Base-by-base conservation (phyloP, 2,113 vertebrate species). In the Campylorhamphus procurvoides region DNA sequence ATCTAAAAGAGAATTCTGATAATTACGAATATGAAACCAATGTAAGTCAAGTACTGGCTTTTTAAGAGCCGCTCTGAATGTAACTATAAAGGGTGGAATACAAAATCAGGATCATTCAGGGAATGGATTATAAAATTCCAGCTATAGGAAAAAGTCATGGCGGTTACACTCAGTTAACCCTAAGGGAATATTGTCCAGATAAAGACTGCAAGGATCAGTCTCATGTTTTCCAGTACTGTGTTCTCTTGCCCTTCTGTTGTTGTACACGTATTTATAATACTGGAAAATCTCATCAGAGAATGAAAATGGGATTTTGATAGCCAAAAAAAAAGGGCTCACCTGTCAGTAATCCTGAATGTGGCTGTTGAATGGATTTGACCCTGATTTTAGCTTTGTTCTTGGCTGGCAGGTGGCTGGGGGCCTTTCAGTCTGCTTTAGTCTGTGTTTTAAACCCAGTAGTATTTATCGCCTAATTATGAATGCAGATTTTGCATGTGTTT, bases 401-500 rank as follows among this genome's bases (percentile, higher is more conserved):
- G 56, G 42, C 64, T 94, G 68, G 76, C 96, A 97, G 97, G 93
- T 97, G 90, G 82, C 88, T 60, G 78, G 86, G 96, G 52, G 74
- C 90, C 90, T 88, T 94, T 93, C 53, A 82, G 87, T 94, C 94
- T 97, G 69, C 84, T 92, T 83, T 58, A 49, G 87, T 52, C 39
- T 89, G 40, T 71, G 19, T 29, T 87, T 94, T 72, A 47, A 91
- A 93, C 95, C 83, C 87, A 73, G 84, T 91, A 87, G 83, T 92
- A 75, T 96, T 97, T 95, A 80, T 94, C 6, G 14, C 62, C 84
- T 84, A 86, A 68, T 96, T 93, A 93, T 73, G 58, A 96, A 94
- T 94, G 93, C 82, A 94, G 55, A 92, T 97, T 94, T 96, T 96
- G 91, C 93, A 91, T 74, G 66, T 95, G 97, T 95, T 97, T 90